Percentiles rank a stretch among this genome's conserved stretches.
phyloP scores from a whole-genome alignment of 2,797 vertebrate species.

The Sparidentex hasta region DNA sequence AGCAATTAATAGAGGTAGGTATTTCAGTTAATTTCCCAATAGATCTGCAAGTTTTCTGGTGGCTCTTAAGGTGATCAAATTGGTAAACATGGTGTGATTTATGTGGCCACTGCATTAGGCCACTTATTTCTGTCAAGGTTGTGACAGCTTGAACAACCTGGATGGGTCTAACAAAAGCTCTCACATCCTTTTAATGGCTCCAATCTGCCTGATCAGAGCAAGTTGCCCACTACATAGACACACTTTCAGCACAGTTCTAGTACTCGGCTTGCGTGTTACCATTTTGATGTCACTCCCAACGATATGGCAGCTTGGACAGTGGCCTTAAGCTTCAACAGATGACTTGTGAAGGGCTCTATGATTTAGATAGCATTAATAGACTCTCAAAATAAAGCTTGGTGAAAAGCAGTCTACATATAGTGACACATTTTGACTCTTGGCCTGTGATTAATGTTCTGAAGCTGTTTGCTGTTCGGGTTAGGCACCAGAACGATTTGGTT shows the following conservation, averaged over 20 bases:
- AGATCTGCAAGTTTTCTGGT: neutral
- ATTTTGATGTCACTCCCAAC: neutral
- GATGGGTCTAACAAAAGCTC: neutral
- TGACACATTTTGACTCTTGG: too few species aligned
- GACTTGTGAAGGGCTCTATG: too few species aligned
- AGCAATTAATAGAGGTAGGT: neutral
- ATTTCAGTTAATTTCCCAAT: neutral
- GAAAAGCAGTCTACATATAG: too few species aligned
- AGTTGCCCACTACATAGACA: neutral
- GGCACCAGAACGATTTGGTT: too few species aligned
- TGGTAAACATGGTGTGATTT: neutral
- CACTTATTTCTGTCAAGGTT: neutral
- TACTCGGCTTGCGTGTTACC: neutral
- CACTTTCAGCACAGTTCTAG: neutral
- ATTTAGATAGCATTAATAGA: too few species aligned
- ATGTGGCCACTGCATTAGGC: neutral
- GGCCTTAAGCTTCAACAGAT: too few species aligned
- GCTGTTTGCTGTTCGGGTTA: too few species aligned
- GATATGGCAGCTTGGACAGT: too few species aligned
- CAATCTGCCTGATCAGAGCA: neutral
- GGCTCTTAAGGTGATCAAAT: neutral
- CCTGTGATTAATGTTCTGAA: too few species aligned
- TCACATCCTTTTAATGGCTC: neutral
- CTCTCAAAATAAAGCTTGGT: too few species aligned
- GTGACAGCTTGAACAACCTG: neutral